Evolutionary conservation across 2,888 invertebrate species (phyloP), one percentile per base, ranked within the genome.

Genomic region (Hypsopygia costalis): DNA sequence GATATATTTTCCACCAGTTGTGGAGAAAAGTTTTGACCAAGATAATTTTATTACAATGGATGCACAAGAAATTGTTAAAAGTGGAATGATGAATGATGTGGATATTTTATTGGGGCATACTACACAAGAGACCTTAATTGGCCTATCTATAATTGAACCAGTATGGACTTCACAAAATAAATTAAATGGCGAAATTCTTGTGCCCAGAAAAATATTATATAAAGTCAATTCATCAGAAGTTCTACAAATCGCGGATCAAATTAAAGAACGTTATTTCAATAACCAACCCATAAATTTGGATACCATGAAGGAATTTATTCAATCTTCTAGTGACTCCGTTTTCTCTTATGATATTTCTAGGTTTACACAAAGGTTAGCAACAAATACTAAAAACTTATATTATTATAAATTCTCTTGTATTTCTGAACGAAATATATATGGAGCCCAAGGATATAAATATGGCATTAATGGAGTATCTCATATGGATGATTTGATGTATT

Each of bases 61-160:
- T 9, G 67, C 67, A 1, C 31, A 56, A 4, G 49, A 62, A 9
- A 36, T 55, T 16, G 43, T 72, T 16, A 70, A 61, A 56, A 72
- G 78, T 21, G 92, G 92, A 16, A 76, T 70, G 8, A 63, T 90
- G 3, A 72, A 72, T 34, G 54, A 73, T 27, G 86, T 92, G 1
- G 94, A 94, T 0, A 86, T 94, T 66, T 90, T 96, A 61, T 85
- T 93, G 12, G 95, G 95, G 1, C 67, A 93, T 6, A 94, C 93
- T 6, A 90, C 90, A 1, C 90, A 93, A 40, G 95, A 95, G 78
- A 91, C 92, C 0, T 16, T 69, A 8, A 1, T 69, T 1, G 54
- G 36, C 0, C 16, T 67, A 10, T 22, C 41, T 2, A 0, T 4
- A 1, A 40, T 58, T 6, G 58, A 59, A 36, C 11, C 40, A 0